These are phyloP conservation scores for Chaetorhynchus papuensis DNA, from an alignment of 2,113 vertebrate genomes.

Conservation along the genomic window DNA sequence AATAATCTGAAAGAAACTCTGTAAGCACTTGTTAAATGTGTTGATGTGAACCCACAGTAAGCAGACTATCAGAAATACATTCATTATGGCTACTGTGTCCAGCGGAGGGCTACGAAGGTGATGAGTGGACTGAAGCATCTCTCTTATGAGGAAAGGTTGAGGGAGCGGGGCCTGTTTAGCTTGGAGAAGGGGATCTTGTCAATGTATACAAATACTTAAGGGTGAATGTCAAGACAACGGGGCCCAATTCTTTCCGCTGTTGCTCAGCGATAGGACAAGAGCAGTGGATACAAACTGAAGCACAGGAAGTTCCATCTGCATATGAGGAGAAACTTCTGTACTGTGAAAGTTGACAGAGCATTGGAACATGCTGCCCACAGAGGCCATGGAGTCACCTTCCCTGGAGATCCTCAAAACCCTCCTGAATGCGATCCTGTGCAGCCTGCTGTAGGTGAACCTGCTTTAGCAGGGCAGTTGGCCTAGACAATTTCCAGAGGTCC, in stretches of 20 bases:
- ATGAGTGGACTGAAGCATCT: not conserved
- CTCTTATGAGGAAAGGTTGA: not conserved
- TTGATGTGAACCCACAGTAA: not conserved
- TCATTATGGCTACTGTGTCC: not conserved
- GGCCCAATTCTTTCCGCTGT: not conserved
- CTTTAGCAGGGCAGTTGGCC: not conserved
- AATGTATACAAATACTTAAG: not conserved
- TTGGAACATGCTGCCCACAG: not conserved
- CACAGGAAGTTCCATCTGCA: not conserved
- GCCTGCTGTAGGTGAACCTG: not conserved
- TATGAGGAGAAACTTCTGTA: not conserved
- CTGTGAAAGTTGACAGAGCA: not conserved
- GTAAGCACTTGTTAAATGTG: not conserved
- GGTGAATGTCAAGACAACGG: rapidly evolving
- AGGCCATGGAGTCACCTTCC: not conserved
- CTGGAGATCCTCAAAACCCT: not conserved
- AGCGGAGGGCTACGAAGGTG: rapidly evolving
- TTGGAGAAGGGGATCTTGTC: not conserved
- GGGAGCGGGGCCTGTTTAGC: not conserved
- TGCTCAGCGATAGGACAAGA: rapidly evolving
- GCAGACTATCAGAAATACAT: not conserved
- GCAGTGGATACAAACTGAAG: not conserved
- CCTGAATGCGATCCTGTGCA: not conserved
- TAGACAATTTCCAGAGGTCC: not conserved
- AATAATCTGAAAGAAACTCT: not conserved